Evolutionary conservation across 2,888 invertebrate species (phyloP).

Genomic region (Ferdinandea cuprea): DNA sequence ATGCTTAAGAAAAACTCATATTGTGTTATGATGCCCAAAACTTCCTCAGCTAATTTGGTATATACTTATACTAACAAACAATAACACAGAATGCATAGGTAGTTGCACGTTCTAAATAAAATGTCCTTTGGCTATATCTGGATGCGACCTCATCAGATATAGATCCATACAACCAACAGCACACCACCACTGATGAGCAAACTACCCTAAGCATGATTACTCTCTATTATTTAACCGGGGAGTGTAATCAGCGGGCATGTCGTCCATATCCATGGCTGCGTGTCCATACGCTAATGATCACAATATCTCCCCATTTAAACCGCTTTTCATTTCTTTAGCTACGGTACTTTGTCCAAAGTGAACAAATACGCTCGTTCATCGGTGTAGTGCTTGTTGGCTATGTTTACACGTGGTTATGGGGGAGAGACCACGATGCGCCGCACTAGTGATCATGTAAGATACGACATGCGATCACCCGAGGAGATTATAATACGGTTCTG

Average conservation of each 20-base stretch:
- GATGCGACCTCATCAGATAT: too few species aligned
- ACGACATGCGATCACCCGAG: slow-evolving; percentile 72
- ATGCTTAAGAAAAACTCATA: too few species aligned
- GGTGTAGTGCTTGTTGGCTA: slow-evolving; percentile 43
- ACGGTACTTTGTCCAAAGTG: slow-evolving; percentile 64
- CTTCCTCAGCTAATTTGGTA: too few species aligned
- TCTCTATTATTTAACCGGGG: slow-evolving; percentile 49
- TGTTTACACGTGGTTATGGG: slow-evolving; percentile 72
- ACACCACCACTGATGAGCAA: slow-evolving; percentile 22
- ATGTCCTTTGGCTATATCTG: slow-evolving; percentile 13
- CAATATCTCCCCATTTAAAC: slow-evolving; percentile 54
- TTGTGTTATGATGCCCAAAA: too few species aligned
- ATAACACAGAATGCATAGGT: too few species aligned
- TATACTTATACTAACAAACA: too few species aligned
- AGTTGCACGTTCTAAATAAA: too few species aligned
- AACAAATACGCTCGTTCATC: slow-evolving; percentile 36
- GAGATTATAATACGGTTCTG: slow-evolving; percentile 60
- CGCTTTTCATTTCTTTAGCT: slow-evolving; percentile 62
- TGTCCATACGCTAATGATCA: slow-evolving; percentile 70
- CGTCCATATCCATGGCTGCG: slow-evolving; percentile 62
- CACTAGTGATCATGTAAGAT: slow-evolving; percentile 68
- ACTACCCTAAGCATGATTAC: slow-evolving; percentile 57
- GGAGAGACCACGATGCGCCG: slow-evolving; percentile 68
- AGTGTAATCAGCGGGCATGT: slow-evolving; percentile 67
- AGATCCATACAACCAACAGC: neutral